Percentiles rank a stretch among this genome's conserved stretches.
These are phyloP conservation scores for Dermochelys coriacea DNA, from an alignment of 2,797 vertebrate genomes.

Conservation along the genomic window DNA sequence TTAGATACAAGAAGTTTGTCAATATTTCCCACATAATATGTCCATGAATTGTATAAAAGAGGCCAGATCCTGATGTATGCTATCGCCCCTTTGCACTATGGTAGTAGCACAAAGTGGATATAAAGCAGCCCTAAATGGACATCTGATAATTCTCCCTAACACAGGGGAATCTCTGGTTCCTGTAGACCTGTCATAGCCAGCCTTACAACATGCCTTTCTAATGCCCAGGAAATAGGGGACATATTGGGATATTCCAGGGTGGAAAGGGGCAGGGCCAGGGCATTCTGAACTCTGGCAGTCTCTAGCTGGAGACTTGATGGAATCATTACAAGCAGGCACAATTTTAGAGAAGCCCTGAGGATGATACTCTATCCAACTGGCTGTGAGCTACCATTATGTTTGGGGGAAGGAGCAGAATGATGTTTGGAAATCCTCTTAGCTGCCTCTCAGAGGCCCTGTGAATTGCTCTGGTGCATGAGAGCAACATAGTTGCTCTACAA, in stretches of 20 bases:
- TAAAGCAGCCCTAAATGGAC: neutral
- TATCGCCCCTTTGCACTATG: neutral
- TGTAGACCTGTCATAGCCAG: neutral
- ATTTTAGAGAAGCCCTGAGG: neutral
- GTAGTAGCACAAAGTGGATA: no score
- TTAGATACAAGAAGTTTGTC: neutral
- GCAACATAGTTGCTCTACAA: neutral
- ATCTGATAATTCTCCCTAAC: neutral
- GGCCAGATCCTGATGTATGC: neutral
- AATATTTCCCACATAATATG: neutral
- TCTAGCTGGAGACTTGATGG: neutral
- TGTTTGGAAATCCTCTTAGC: neutral
- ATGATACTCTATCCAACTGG: neutral
- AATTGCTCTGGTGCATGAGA: neutral
- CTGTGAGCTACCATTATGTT: neutral
- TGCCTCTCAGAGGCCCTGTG: accelerated
- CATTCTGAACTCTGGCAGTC: neutral
- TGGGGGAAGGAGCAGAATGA: neutral
- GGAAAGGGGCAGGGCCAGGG: neutral
- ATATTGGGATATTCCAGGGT: neutral
- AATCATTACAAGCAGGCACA: neutral
- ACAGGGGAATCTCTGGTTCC: neutral
- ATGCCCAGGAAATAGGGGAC: neutral
- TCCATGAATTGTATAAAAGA: neutral
- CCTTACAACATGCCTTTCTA: neutral